These are phyloP conservation scores for Dasyornis broadbenti DNA, from an alignment of 2,113 vertebrate genomes.

Conservation along the genomic window DNA sequence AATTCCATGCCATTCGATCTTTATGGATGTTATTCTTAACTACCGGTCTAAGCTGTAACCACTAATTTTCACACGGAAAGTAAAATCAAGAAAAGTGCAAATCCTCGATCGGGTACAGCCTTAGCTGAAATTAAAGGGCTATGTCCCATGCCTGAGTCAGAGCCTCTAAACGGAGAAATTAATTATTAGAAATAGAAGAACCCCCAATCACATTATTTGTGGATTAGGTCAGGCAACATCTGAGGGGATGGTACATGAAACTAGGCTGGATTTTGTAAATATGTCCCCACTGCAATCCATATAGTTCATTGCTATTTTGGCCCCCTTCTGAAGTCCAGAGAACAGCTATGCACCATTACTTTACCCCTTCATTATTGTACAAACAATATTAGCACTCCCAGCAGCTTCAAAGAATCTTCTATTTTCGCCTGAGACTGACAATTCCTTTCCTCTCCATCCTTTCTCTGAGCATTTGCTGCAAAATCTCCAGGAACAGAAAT, in stretches of 20 bases:
- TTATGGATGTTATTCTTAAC: not conserved
- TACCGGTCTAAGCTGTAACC: not conserved
- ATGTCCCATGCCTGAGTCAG: not conserved
- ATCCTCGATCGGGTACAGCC: not conserved
- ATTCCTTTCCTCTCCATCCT: not conserved
- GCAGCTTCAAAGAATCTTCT: not conserved
- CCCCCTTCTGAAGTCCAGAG: not conserved
- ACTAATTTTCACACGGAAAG: not conserved
- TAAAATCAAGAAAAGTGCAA: not conserved
- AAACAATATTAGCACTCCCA: not conserved
- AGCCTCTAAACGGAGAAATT: not conserved
- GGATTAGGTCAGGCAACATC: not conserved
- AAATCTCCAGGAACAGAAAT: not conserved
- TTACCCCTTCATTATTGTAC: not conserved
- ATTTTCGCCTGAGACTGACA: not conserved
- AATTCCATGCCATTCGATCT: not conserved
- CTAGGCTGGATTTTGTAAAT: not conserved
- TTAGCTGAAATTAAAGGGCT: not conserved
- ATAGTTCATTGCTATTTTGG: not conserved
- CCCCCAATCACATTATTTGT: not conserved
- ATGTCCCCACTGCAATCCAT: not conserved
- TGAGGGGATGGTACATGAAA: not conserved
- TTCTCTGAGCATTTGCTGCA: not conserved
- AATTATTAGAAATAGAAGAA: not conserved
- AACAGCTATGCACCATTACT: not conserved